Evolutionary conservation across 92 coral and sea anemone genomes (phyloP), one percentile per base, ranked within the genome.

Genomic region (Phymanthus crucifer): DNA sequence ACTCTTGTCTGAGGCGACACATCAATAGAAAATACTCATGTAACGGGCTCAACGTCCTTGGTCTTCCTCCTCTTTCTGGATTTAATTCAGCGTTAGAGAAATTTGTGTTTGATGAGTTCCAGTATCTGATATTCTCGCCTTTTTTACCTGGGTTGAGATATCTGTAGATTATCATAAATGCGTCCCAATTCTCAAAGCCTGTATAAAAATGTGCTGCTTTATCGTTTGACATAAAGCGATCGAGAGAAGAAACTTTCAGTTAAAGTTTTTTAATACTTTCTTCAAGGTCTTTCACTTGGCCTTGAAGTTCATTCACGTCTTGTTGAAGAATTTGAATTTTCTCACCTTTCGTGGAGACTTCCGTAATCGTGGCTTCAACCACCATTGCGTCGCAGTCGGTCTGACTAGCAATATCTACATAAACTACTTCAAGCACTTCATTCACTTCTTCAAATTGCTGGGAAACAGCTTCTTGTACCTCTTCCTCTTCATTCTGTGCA

Each of bases 1-100:
- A 79, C 9, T 83, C 89, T 81, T 88, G 92, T 74, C 89, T 74
- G 9, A 88, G 72, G 31, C 92, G 76, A 56, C 92, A 88, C 92
- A 88, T 79, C 32, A 84, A 86, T 9, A 88, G 79, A 40, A 88
- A 78, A 75, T 47, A 84, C 40, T 87, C 91, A 16, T 87, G 78
- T 46, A 79, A 23, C 13, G 86, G 84, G 35, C 52, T 64, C 40
- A 80, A 40, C 17, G 79, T 36, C 71, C 87, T 77, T 24, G 80
- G 52, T 72, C 81, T 72, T 61, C 84, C 75, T 67, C 72, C 81
- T 81, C 77, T 75, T 35, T 73, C 81, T 27, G 56, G 72, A 27
- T 64, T 58, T 31, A 31, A 64, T 50, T 54, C 81, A 47, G 19
- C 54, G 13, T 46, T 40, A 19, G 72, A 56, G 31, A 64, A 33